These are phyloP conservation scores for Heliconius aoede DNA, from an alignment of 2,888 invertebrate genomes.

Conservation along the genomic window DNA sequence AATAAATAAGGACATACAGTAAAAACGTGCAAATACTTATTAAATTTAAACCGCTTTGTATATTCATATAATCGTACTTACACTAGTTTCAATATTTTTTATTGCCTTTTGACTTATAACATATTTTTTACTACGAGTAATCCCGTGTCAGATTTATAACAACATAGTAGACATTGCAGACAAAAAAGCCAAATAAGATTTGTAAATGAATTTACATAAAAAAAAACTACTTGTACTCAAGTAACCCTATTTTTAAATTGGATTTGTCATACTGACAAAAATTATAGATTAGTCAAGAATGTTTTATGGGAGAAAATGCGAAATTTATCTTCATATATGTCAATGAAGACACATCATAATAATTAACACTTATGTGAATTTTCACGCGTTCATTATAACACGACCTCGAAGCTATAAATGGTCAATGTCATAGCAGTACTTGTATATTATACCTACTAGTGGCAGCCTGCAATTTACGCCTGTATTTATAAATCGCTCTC, in stretches of 20 bases:
- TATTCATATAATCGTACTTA: background rate
- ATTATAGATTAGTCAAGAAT: conserved; percentile 27
- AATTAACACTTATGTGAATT: conserved; percentile 41
- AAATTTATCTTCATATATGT: conserved; percentile 44
- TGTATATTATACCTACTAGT: conserved; percentile 1
- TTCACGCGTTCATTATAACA: conserved; percentile 39
- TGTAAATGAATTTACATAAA: background rate
- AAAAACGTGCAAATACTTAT: too few relatives aligned
- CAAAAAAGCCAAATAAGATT: background rate
- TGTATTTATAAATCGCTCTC: too few relatives aligned
- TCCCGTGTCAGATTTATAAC: conserved; percentile 36
- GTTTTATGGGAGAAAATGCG: conserved; percentile 34
- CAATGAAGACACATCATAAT: conserved; percentile 44
- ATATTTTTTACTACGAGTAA: conserved; percentile 38
- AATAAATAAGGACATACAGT: background rate
- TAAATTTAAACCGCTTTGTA: background rate
- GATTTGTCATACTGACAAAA: conserved; percentile 34
- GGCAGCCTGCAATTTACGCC: background rate
- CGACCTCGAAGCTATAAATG: conserved; percentile 44
- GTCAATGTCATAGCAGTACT: conserved; percentile 44
- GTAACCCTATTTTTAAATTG: conserved; percentile 31
- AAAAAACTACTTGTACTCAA: background rate
- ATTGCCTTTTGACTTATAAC: conserved; percentile 1
- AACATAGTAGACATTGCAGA: conserved; percentile 2
- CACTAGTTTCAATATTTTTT: conserved; percentile 6